Percentiles rank a stretch among this genome's conserved stretches.
Evolutionary conservation across 2,888 invertebrate species (phyloP).

Genomic region (Aporophyla nigra): DNA sequence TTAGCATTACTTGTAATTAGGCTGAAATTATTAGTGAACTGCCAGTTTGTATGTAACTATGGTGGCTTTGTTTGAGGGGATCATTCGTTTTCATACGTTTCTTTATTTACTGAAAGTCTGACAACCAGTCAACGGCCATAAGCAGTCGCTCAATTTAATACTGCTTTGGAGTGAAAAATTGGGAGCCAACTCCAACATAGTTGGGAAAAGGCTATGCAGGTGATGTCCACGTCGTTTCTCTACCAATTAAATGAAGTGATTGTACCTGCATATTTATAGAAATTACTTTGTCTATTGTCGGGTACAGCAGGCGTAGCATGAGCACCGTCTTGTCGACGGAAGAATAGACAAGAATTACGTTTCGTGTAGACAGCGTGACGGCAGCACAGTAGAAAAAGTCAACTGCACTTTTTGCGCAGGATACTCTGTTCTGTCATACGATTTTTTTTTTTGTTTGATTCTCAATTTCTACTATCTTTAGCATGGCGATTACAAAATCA

Average conservation of each 20-base stretch:
- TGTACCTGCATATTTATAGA: neutral
- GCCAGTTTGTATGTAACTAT: neutral
- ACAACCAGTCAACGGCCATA: neutral
- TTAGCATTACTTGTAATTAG: constrained; percentile 47
- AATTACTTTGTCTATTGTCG: neutral
- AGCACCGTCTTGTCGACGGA: too few species aligned
- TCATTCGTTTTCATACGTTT: neutral
- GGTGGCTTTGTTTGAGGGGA: too few species aligned
- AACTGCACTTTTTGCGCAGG: too few species aligned
- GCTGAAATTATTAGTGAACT: constrained; percentile 24
- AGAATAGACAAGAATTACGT: too few species aligned
- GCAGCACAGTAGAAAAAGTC: too few species aligned
- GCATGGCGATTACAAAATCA: too few species aligned
- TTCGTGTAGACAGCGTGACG: too few species aligned
- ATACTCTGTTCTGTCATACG: too few species aligned
- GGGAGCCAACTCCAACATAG: neutral
- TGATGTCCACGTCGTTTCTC: neutral
- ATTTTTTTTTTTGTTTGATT: too few species aligned
- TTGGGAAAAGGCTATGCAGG: neutral
- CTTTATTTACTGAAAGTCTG: neutral
- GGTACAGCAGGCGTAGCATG: neutral
- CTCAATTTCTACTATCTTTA: too few species aligned
- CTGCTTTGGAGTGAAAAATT: too few species aligned
- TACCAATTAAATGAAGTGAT: neutral
- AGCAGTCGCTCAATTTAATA: too few species aligned